Evolutionary conservation across 2,797 vertebrate species (phyloP).

Genomic region (Coluber constrictor): DNA sequence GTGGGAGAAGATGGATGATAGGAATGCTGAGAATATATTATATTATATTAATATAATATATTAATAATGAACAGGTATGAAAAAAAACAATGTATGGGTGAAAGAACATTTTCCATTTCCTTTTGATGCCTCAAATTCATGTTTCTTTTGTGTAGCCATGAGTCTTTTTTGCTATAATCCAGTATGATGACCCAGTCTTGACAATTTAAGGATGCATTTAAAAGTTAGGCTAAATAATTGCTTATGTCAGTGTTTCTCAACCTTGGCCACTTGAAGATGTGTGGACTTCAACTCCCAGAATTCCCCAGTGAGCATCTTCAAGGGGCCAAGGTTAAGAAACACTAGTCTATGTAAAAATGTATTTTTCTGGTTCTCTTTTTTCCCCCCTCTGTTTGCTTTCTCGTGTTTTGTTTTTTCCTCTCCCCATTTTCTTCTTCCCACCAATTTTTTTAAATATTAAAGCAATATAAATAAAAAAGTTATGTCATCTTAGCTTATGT

Average conservation of each 20-base stretch:
- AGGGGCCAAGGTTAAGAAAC: no score
- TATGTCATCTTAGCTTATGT: not conserved
- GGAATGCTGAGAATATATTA: no score
- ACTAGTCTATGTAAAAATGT: no score
- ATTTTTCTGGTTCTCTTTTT: not conserved
- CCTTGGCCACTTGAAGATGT: no score
- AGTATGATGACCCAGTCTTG: not conserved
- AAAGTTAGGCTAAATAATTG: not conserved
- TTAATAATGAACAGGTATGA: not conserved
- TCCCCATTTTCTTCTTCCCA: not conserved
- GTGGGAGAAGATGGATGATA: no score
- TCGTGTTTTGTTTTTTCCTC: not conserved
- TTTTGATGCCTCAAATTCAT: not conserved
- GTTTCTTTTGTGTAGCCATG: not conserved
- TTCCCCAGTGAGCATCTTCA: no score
- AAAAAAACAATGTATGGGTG: not conserved
- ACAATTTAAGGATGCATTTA: not conserved
- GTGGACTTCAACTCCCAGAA: no score
- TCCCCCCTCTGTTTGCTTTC: not conserved
- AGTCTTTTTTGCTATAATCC: not conserved
- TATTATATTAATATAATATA: no score
- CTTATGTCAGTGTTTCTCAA: not conserved
- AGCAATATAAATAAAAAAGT: not conserved
- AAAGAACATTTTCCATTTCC: no score
- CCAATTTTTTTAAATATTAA: not conserved